Evolutionary conservation across 2,888 invertebrate genomes (phyloP).

Genomic region (Ceratothoa steindachneri): DNA sequence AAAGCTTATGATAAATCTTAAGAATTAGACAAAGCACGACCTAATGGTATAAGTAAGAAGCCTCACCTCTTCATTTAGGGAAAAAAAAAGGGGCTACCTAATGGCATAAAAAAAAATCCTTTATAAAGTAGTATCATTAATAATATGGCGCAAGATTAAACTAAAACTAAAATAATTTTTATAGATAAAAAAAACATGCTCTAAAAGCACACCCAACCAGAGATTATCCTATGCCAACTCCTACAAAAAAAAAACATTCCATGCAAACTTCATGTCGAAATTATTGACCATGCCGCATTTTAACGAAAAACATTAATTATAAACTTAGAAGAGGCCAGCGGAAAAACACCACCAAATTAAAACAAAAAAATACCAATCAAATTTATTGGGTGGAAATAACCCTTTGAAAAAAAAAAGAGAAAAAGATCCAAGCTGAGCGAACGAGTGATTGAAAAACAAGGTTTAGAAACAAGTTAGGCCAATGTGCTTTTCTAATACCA

Average conservation of each 20-base stretch:
- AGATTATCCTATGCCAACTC: not conserved
- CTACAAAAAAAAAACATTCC: not conserved
- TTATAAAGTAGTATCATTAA: not conserved
- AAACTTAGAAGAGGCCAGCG: not conserved
- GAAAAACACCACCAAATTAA: not conserved
- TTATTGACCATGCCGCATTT: not conserved
- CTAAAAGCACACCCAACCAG: constrained; percentile 6
- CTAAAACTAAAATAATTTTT: not conserved
- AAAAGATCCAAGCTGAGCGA: no score
- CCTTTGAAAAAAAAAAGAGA: no score
- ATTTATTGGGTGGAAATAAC: not conserved
- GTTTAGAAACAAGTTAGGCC: no score
- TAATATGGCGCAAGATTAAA: not conserved
- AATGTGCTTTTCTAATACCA: no score
- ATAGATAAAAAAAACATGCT: not conserved
- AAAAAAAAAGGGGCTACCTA: not conserved
- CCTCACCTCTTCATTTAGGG: not conserved
- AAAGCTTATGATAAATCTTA: not conserved
- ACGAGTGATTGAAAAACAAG: no score
- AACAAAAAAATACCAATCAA: not conserved
- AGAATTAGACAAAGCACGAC: not conserved
- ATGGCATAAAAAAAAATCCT: not conserved
- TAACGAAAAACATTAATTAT: not conserved
- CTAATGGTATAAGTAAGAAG: not conserved
- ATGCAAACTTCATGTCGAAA: not conserved